Conservation (phyloP, 2,113 vertebrate species). For the Pollimyrus isidori region DNA sequence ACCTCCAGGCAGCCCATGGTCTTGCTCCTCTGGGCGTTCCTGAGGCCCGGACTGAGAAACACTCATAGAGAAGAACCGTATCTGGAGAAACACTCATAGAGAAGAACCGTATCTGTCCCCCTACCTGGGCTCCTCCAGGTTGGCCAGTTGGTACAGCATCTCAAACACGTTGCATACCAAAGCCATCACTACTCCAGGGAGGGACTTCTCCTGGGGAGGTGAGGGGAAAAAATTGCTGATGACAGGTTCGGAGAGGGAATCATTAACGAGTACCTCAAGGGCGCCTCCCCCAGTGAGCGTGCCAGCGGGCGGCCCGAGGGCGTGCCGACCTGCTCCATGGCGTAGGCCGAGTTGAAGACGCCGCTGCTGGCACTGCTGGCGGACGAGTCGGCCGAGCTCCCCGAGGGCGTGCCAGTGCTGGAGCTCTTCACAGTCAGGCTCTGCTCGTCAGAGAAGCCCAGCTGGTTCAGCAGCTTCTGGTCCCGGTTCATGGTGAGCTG, state of each 20-base stretch:
- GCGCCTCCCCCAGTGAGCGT: not conserved
- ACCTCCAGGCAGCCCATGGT: not conserved
- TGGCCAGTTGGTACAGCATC: constrained; percentile 98
- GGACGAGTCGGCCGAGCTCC: constrained; percentile 85
- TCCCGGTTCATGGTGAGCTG: constrained; percentile 95
- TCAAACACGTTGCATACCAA: constrained; percentile 96
- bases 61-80: not conserved
- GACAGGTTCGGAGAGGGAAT: not conserved
- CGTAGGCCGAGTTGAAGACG: constrained; percentile 82
- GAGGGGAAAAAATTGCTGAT: not conserved
- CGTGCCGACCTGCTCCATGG: constrained; percentile 80
- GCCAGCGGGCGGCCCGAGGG: not conserved
- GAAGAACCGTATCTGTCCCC: not conserved
- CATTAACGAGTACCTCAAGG: not conserved
- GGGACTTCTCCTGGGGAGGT: constrained; percentile 81
- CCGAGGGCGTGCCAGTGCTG: constrained; percentile 88
- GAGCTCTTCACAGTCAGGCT: constrained; percentile 89
- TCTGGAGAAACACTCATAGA: too few relatives aligned
- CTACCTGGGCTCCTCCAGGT: constrained; percentile 91
- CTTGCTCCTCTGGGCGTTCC: not conserved
- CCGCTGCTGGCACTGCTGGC: constrained; percentile 79
- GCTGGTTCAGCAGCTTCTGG: constrained; percentile 93
- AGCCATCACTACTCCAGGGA: constrained; percentile 97
- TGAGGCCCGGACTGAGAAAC: not conserved
- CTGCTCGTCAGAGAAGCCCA: constrained; percentile 93